phyloP scores from a whole-genome alignment of 2,888 invertebrate species.

The Lycaena phlaeas region DNA sequence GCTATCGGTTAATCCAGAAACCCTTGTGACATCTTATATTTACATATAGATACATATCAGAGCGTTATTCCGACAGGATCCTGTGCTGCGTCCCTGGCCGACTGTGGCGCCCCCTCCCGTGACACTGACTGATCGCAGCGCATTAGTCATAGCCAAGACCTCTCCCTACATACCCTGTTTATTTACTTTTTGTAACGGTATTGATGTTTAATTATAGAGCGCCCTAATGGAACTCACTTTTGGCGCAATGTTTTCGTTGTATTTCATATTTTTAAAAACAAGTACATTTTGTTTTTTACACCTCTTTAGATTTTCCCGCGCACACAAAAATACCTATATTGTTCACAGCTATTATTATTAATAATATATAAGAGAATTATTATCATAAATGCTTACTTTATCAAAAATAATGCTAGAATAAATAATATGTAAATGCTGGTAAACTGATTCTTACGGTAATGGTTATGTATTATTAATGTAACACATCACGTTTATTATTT shows the following conservation, averaged over 20 bases:
- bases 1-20: background rate
- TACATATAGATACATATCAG: constrained; percentile 63
- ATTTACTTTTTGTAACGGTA: constrained; percentile 73
- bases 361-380: too few relatives aligned
- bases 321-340: too few relatives aligned
- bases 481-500: too few relatives aligned
- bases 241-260: constrained; percentile 56
- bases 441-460: too few relatives aligned
- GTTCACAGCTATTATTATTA: too few relatives aligned
- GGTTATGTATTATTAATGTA: too few relatives aligned
- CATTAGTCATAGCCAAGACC: constrained; percentile 79
- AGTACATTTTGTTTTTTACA: background rate
- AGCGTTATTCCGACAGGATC: constrained; percentile 63
- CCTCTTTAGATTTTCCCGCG: too few relatives aligned
- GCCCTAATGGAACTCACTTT: constrained; percentile 58
- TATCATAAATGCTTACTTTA: too few relatives aligned
- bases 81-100: constrained; percentile 56
- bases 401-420: too few relatives aligned
- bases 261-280: constrained; percentile 30
- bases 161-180: constrained; percentile 64
- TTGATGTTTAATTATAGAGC: constrained; percentile 72
- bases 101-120: constrained; percentile 58
- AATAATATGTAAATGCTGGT: too few relatives aligned
- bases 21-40: constrained; percentile 25
- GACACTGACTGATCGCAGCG: constrained; percentile 80